Conservation (phyloP, 2,888 invertebrate species). For the Aricia artaxerxes region DNA sequence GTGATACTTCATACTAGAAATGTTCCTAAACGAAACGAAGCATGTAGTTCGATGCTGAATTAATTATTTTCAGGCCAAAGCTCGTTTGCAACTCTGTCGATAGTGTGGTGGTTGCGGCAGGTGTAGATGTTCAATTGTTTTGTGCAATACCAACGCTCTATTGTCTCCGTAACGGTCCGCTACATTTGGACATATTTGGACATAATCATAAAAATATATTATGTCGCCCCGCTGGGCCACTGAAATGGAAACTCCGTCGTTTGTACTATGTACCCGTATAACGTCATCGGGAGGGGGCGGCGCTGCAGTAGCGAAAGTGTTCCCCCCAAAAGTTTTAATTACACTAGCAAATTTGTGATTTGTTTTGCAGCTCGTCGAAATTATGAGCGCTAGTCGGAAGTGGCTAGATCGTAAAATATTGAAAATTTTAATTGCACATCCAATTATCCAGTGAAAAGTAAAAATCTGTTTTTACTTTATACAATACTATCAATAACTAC, state of each 20-base stretch:
- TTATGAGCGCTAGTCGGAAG: background rate
- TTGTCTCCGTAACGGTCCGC: background rate
- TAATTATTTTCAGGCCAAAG: background rate
- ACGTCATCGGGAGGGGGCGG: background rate
- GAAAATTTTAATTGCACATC: background rate
- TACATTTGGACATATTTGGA: background rate
- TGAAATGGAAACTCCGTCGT: background rate
- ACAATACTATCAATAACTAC: no score
- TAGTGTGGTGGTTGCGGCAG: background rate
- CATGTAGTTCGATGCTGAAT: background rate
- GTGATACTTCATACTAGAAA: background rate
- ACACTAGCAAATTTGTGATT: slow-evolving; percentile 38
- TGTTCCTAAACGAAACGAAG: background rate
- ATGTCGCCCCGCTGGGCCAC: background rate
- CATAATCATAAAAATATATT: background rate
- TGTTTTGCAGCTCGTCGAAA: slow-evolving; percentile 30
- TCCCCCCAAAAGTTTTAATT: slow-evolving; percentile 36
- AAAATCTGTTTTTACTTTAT: background rate
- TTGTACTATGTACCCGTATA: background rate
- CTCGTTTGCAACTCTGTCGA: background rate
- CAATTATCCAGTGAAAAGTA: background rate
- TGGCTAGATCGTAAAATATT: background rate
- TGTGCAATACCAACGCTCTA: background rate
- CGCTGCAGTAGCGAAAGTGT: background rate
- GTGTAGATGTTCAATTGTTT: background rate